Base-by-base conservation (phyloP, 1,140 invertebrate genomes). In the Drosophila melanogaster region DNA sequence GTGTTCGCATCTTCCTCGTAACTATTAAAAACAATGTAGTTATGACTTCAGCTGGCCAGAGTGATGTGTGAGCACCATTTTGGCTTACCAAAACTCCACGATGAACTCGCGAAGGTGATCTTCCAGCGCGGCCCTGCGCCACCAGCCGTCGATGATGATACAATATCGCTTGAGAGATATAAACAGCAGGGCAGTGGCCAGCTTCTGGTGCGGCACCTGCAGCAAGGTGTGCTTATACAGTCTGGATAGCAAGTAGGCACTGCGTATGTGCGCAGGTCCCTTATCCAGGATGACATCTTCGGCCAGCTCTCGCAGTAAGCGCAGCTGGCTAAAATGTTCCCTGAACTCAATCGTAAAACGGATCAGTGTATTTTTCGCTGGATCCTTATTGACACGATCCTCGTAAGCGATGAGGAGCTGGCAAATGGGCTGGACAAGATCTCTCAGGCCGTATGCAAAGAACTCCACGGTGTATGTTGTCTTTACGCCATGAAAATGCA, bases 131-230 rank as follows among this genome's bases (percentile, higher is more conserved):
- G 79, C 90, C 7, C 77, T 65, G 0, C 58, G 79, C 90, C 90
- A 92, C 90, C 90, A 92, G 11, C 64, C 74, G 24, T 92, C 90
- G 10, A 90, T 76, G 15, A 92, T 91, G 41, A 40, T 44, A 33
- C 86, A 83, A 64, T 84, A 92, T n/a, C 76, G 75, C 30, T 47
- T 65, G 33, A 59, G 66, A 6, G 65, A 79, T 40, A 51, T 74
- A 19, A 59, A 44, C 17, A 61, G 81, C 60, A 73, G 70, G 1
- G 60, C 65, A 0, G 54, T 85, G n/a, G 64, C 81, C 38, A 81
- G 11, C 15, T 79, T 78, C 37, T 78, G 90, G 55, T 73, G 62
- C 19, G 53, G 47, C 51, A 30, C 24, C 51, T 17, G 53, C 15
- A 41, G 10, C 17, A 8, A 37, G 2, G 69, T 80, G 2, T 73